Evolutionary conservation across 2,113 vertebrate species (phyloP).

Genomic region (Hystrix brachyura): DNA sequence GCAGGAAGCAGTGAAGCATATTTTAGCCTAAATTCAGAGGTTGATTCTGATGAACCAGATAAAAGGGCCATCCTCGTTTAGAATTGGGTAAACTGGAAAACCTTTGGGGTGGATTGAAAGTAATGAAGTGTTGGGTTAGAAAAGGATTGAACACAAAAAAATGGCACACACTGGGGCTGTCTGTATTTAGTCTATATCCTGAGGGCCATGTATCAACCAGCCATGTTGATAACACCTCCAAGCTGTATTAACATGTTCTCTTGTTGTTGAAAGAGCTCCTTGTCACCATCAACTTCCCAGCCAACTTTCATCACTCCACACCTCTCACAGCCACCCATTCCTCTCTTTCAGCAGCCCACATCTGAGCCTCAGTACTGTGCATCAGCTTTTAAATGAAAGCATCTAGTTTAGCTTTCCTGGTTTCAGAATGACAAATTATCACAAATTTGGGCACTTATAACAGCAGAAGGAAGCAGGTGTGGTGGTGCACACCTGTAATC

Average conservation of each 20-base stretch:
- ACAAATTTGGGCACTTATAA: neutral
- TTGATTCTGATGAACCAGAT: neutral
- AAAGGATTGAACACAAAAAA: slow-evolving; percentile 3
- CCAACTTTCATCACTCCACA: neutral
- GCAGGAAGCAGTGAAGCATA: neutral
- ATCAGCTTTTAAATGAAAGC: neutral
- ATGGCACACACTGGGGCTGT: neutral
- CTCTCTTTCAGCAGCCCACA: neutral
- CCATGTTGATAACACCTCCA: neutral
- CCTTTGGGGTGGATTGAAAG: neutral
- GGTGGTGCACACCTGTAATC: neutral
- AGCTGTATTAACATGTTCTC: neutral
- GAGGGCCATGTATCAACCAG: neutral
- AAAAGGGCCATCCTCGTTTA: neutral
- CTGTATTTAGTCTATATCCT: neutral
- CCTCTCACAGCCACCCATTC: neutral
- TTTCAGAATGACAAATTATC: neutral
- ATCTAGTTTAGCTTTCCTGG: neutral
- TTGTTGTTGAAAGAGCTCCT: neutral
- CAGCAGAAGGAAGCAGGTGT: neutral
- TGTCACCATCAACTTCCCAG: neutral
- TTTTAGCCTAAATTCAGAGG: slow-evolving; percentile 32
- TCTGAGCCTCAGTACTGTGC: neutral
- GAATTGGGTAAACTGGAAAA: neutral
- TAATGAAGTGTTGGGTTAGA: neutral